These are phyloP conservation scores for Malurus cyaneus DNA, from an alignment of 2,113 vertebrate species.

Conservation along the genomic window DNA sequence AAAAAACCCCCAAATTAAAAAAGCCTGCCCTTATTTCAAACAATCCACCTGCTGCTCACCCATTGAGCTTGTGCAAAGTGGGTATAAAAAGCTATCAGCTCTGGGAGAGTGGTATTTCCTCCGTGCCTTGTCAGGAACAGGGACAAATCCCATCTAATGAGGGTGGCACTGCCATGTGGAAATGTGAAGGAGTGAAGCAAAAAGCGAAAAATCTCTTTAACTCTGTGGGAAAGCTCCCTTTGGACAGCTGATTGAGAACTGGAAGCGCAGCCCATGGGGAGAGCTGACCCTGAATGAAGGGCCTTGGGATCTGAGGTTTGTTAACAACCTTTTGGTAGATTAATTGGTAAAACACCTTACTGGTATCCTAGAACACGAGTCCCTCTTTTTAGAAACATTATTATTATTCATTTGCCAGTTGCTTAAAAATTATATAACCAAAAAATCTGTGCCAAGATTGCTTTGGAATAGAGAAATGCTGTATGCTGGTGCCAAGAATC, in stretches of 20 bases:
- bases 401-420: not conserved
- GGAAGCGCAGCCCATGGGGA: not conserved
- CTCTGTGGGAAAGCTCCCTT: not conserved
- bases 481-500: not conserved
- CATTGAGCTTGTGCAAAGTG: not conserved
- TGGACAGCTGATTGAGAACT: not conserved
- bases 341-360: conserved; percentile 43
- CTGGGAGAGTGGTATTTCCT: not conserved
- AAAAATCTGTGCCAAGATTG: conserved; percentile 17
- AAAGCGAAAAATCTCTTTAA: not conserved
- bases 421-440: conserved; percentile 41
- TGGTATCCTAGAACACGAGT: not conserved
- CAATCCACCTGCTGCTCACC: conserved; percentile 38
- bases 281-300: not conserved
- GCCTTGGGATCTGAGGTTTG: not conserved
- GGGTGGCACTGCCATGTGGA: conserved; percentile 36
- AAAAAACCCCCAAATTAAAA: not conserved
- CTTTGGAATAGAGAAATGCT: conserved; percentile 21
- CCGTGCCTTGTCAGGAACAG: not conserved
- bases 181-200: not conserved
- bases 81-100: not conserved
- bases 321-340: conserved; percentile 28
- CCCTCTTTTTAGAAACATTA: not conserved
- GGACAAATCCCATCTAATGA: conserved; percentile 37
- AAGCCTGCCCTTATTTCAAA: conserved; percentile 26